Percentiles rank a stretch among this genome's conserved stretches.
phyloP scores from a whole-genome alignment of 2,888 invertebrate species.

The Gastrophysa polygoni region DNA sequence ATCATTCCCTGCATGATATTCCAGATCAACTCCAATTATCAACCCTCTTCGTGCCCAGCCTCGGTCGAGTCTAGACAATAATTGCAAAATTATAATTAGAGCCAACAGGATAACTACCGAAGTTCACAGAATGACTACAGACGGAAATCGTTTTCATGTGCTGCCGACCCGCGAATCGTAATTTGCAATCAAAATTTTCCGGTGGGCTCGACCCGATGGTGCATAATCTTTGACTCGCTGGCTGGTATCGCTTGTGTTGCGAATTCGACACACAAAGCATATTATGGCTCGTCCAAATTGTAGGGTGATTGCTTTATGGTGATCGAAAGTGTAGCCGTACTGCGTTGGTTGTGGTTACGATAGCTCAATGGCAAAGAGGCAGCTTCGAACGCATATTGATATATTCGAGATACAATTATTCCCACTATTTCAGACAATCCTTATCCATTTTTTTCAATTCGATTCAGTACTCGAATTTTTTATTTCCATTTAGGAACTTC shows the following conservation, averaged over 20 bases:
- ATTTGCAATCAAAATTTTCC: not conserved
- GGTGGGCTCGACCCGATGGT: too few species aligned
- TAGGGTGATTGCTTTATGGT: not conserved
- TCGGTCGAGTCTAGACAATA: not conserved
- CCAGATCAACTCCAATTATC: too few species aligned
- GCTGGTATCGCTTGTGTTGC: not conserved
- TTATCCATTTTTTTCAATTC: too few species aligned
- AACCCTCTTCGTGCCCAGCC: too few species aligned
- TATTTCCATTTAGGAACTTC: too few species aligned
- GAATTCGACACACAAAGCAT: not conserved
- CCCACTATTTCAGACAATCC: too few species aligned
- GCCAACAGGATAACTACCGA: not conserved
- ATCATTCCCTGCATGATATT: too few species aligned
- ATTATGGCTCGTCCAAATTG: not conserved
- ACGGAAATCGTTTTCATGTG: not conserved
- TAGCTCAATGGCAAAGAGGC: too few species aligned
- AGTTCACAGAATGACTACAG: not conserved
- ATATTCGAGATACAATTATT: too few species aligned
- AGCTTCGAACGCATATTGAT: too few species aligned
- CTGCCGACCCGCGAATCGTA: not conserved
- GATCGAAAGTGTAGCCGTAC: not conserved
- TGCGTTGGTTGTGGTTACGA: too few species aligned
- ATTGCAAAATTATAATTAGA: not conserved
- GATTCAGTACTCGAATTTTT: too few species aligned
- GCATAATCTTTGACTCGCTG: not conserved